Evolutionary conservation across 2,888 invertebrate genomes (phyloP).

Genomic region (Agonopterix subpropinquella): DNA sequence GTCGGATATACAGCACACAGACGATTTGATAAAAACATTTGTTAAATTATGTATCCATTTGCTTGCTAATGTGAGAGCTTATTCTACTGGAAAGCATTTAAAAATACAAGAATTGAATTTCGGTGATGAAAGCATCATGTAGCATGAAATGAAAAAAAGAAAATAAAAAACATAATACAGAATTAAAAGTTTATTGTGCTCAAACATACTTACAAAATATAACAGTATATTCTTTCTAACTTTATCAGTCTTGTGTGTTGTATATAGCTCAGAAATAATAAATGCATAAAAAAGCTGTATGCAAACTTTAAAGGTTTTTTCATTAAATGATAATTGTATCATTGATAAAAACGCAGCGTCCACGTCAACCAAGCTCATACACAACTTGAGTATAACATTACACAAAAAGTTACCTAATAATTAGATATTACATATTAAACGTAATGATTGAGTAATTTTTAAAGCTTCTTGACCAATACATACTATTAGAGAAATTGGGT

Average conservation of each 20-base stretch:
- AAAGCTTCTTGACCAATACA: too few relatives aligned
- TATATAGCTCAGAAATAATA: conserved; percentile 67
- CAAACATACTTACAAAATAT: conserved; percentile 63
- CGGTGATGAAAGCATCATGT: conserved; percentile 13
- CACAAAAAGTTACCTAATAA: not conserved
- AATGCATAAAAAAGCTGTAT: conserved; percentile 64
- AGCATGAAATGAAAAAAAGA: conserved; percentile 39
- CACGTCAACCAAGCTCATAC: conserved; percentile 36
- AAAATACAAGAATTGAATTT: not conserved
- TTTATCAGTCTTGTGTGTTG: conserved; percentile 74
- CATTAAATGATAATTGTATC: not conserved
- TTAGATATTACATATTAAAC: too few relatives aligned
- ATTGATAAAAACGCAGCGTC: conserved; percentile 14
- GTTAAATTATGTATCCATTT: conserved; percentile 14
- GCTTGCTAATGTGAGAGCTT: conserved; percentile 12
- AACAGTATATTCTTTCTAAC: conserved; percentile 46
- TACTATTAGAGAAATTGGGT: too few relatives aligned
- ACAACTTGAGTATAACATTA: conserved; percentile 43
- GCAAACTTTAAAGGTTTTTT: conserved; percentile 28
- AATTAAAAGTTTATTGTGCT: conserved; percentile 59
- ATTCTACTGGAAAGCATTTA: not conserved
- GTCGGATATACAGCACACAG: not conserved
- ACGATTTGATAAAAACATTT: not conserved
- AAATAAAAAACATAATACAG: conserved; percentile 51
- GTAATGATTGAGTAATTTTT: too few relatives aligned